A percentile compares a stretch with the other conserved stretches of the same genome.
Evolutionary conservation across 2,113 vertebrate species (phyloP).

Genomic region (Salvator merianae): DNA sequence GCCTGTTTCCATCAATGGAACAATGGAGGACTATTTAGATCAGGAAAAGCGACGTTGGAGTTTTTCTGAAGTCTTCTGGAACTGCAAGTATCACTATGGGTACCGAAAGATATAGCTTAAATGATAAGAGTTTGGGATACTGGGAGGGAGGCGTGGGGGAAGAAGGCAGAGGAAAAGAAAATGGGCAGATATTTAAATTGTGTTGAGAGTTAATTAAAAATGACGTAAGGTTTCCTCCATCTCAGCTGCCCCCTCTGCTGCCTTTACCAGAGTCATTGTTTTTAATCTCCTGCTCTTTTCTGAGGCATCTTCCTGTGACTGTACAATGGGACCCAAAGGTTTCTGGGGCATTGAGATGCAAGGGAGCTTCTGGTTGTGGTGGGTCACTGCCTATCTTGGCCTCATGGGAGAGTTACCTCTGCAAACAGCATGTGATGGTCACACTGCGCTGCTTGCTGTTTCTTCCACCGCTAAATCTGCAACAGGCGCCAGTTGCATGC

Average conservation of each 20-base stretch:
- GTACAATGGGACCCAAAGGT: conserved; percentile 55
- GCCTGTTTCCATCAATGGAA: conserved; percentile 47
- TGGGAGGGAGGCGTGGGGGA: conserved; percentile 9
- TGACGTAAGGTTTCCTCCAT: conserved; percentile 35
- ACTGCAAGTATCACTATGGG: conserved; percentile 57
- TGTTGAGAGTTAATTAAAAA: conserved; percentile 54
- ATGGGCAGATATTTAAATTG: conserved; percentile 44
- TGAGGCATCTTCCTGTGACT: conserved; percentile 36
- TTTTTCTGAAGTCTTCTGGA: conserved; percentile 56
- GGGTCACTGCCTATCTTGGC: too few species aligned
- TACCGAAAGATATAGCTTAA: conserved; percentile 53
- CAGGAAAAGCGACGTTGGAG: conserved; percentile 36
- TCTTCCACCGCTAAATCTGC: too few species aligned
- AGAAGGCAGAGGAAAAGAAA: conserved; percentile 32
- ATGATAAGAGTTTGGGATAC: conserved; percentile 59
- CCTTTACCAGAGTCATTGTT: conserved; percentile 30
- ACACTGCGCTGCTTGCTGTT: too few species aligned
- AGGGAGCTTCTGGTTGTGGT: neutral
- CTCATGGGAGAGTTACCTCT: too few species aligned
- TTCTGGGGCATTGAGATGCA: conserved; percentile 38
- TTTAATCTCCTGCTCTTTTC: neutral
- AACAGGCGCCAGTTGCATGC: too few species aligned
- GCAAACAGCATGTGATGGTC: too few species aligned
- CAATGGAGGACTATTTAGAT: conserved; percentile 63
- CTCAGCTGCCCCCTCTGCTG: conserved; percentile 35